A percentile compares a stretch with the other conserved stretches of the same genome.
phyloP scores from a whole-genome alignment of 2,797 vertebrate species.

The Gadopsis marmoratus region DNA sequence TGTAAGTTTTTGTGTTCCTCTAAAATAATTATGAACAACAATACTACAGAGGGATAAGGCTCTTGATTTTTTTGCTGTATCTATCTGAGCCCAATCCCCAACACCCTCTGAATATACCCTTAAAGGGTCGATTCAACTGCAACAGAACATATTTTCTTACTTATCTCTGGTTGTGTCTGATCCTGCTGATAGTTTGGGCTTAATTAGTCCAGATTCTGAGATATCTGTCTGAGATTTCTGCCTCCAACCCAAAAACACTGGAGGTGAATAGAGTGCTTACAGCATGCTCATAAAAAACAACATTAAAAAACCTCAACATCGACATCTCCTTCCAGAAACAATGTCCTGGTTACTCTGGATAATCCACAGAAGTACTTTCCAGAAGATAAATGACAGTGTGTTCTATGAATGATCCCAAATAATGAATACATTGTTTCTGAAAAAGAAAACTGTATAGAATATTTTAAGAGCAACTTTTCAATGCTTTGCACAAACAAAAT shows the following conservation, averaged over 20 bases:
- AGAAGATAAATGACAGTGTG: background rate
- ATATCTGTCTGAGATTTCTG: background rate
- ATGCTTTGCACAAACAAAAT: background rate
- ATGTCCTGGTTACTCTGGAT: background rate
- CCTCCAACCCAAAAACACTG: background rate
- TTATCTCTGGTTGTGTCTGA: background rate
- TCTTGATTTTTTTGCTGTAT: slow-evolving; percentile 9
- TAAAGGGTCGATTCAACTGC: background rate
- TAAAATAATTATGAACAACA: background rate
- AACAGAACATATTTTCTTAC: background rate
- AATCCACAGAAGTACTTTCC: background rate
- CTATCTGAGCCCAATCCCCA: background rate
- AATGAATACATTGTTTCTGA: background rate
- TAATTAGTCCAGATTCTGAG: background rate
- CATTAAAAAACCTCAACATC: background rate
- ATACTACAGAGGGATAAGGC: background rate
- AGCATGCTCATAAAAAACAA: background rate
- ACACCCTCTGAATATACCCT: background rate
- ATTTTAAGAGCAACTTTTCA: background rate
- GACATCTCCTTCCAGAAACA: background rate
- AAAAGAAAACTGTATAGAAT: no score
- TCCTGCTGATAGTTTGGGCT: background rate
- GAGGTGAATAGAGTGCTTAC: background rate
- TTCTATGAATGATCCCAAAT: background rate
- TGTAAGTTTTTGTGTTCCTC: slow-evolving; percentile 3